Percentiles rank a stretch among this genome's conserved stretches.
Evolutionary conservation across 2,797 vertebrate genomes (phyloP).

Genomic region (Gymnocypris eckloni): DNA sequence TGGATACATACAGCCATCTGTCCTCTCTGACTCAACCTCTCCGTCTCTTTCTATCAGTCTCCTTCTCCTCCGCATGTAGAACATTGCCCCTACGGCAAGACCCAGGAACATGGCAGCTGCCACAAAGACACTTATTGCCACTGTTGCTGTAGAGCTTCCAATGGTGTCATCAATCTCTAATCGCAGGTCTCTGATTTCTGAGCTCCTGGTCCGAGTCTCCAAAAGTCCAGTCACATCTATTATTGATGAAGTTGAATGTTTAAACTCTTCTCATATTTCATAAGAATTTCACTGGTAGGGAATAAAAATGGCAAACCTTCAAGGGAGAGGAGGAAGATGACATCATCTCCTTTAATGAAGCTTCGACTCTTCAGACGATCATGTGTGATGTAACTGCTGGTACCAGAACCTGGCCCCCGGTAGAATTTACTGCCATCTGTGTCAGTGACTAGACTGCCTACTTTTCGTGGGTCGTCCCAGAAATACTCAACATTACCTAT

Average conservation of each 20-base stretch:
- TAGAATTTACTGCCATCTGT: conserved; percentile 80
- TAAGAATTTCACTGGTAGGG: background rate
- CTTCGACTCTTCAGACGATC: conserved; percentile 79
- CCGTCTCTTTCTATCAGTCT: background rate
- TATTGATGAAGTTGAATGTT: background rate
- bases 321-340: conserved; percentile 83
- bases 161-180: conserved; percentile 60
- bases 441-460: conserved; percentile 73
- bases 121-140: conserved; percentile 70
- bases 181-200: conserved; percentile 44
- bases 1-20: conserved; percentile 55
- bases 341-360: conserved; percentile 86
- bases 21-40: conserved; percentile 53
- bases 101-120: conserved; percentile 77
- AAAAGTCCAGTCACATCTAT: conserved; percentile 84
- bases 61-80: conserved; percentile 64
- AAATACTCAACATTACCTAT: conserved; percentile 58
- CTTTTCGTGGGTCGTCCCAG: conserved; percentile 86
- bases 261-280: background rate
- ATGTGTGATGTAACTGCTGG: conserved; percentile 78
- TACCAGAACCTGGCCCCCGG: conserved; percentile 77
- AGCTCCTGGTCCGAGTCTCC: conserved; percentile 54
- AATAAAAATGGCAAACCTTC: conserved; percentile 76
- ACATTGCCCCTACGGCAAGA: conserved; percentile 70
- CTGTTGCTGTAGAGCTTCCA: conserved; percentile 58